phyloP scores from a whole-genome alignment of 1,140 invertebrate species.

The Penaeus japonicus region DNA sequence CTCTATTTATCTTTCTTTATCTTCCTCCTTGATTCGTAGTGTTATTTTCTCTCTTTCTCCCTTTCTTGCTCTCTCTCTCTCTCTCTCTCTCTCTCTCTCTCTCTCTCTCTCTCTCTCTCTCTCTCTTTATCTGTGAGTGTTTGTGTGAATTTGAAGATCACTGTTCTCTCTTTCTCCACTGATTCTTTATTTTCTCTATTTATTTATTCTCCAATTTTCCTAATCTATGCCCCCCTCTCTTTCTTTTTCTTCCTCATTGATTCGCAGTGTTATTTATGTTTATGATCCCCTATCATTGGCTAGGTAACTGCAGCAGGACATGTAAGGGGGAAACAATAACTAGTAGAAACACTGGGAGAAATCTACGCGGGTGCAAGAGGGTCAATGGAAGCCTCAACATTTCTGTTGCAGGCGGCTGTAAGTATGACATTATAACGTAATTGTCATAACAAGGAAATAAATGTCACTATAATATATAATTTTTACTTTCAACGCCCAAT shows the following conservation, averaged over 20 bases:
- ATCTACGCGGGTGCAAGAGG: not conserved
- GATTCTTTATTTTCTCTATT: no score
- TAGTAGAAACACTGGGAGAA: not conserved
- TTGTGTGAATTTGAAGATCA: no score
- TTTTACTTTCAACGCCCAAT: not conserved
- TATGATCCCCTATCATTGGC: not conserved
- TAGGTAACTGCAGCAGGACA: not conserved
- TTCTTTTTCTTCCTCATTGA: not conserved
- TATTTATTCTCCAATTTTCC: not conserved
- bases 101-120: no score
- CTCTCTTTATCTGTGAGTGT: no score
- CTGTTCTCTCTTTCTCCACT: no score
- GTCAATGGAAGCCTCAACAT: constrained; percentile 28
- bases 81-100: no score
- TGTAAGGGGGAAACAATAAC: constrained; percentile 24
- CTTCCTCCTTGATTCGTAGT: no score
- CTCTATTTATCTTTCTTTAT: no score
- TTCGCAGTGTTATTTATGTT: not conserved
- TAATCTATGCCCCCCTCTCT: not conserved
- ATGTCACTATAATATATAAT: not conserved
- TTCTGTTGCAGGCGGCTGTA: constrained; percentile 14
- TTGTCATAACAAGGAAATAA: not conserved
- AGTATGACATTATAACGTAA: not conserved
- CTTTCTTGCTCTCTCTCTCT: no score
- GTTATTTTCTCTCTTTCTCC: no score